These are phyloP conservation scores for Acomys russatus DNA, from an alignment of 2,797 vertebrate genomes.

Conservation along the genomic window DNA sequence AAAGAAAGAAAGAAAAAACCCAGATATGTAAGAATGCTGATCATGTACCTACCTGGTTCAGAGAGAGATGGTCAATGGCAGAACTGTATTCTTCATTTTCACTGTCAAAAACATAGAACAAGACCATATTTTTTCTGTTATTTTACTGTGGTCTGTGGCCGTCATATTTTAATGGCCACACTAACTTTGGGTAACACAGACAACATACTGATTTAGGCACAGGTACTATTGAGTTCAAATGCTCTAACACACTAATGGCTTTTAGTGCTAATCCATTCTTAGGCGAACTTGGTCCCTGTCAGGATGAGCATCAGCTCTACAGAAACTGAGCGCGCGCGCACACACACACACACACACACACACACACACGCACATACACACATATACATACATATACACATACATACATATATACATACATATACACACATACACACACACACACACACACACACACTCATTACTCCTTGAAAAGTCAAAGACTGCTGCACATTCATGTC, in stretches of 20 bases:
- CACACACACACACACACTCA: background rate
- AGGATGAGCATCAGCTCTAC: background rate
- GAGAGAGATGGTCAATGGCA: slow-evolving; percentile 49
- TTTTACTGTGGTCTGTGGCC: background rate
- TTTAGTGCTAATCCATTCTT: background rate
- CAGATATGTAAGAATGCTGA: background rate
- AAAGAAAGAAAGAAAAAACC: background rate
- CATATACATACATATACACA: background rate
- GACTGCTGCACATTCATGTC: background rate
- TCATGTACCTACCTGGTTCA: slow-evolving; percentile 77
- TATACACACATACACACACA: background rate
- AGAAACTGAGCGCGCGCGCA: background rate
- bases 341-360: too few relatives aligned
- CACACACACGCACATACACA: background rate
- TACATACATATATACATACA: background rate
- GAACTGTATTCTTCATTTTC: slow-evolving; percentile 75
- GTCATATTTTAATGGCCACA: slow-evolving; percentile 23
- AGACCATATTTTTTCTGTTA: slow-evolving; percentile 61
- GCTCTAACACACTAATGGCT: background rate
- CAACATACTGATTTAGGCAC: background rate
- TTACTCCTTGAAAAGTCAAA: slow-evolving; percentile 42
- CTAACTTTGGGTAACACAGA: slow-evolving; percentile 12
- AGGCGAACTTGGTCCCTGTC: background rate
- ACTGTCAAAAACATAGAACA: slow-evolving; percentile 69
- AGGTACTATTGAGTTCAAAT: background rate